A percentile compares a stretch with the other conserved stretches of the same genome.
Evolutionary conservation across 2,113 vertebrate species (phyloP).

Genomic region (Dipodomys ordii): DNA sequence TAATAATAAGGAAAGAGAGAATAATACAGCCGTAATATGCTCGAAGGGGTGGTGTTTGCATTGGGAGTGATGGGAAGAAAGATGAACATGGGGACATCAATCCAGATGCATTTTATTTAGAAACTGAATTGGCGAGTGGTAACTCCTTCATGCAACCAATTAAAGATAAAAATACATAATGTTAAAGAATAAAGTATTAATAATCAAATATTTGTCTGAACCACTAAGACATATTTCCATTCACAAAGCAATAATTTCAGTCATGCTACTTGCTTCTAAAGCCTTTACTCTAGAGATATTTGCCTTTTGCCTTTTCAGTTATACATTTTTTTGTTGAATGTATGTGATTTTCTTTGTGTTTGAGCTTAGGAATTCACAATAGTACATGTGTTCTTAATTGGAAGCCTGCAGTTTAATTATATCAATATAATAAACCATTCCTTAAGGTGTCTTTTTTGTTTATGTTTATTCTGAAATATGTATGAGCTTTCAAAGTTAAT

Average conservation of each 20-base stretch:
- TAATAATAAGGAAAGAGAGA: too few relatives aligned
- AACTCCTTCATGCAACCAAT: too few relatives aligned
- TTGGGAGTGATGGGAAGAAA: too few relatives aligned
- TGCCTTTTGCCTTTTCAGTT: slow-evolving; percentile 18
- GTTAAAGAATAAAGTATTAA: slow-evolving; percentile 7
- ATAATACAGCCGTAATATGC: too few relatives aligned
- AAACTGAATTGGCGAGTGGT: too few relatives aligned
- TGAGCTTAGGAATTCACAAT: slow-evolving; percentile 52
- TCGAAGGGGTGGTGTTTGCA: too few relatives aligned
- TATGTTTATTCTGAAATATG: slow-evolving; percentile 72
- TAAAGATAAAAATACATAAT: too few relatives aligned
- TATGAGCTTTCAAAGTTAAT: slow-evolving; percentile 61
- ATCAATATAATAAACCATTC: slow-evolving; percentile 70
- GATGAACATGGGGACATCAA: too few relatives aligned
- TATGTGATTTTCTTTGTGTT: slow-evolving; percentile 54
- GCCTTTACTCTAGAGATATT: not conserved
- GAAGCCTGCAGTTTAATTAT: slow-evolving; percentile 71
- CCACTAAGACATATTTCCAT: not conserved
- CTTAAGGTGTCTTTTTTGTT: slow-evolving; percentile 66
- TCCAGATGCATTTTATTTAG: too few relatives aligned
- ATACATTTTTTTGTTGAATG: slow-evolving; percentile 44
- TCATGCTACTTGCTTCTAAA: not conserved
- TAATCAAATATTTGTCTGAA: not conserved
- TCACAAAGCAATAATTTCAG: not conserved
- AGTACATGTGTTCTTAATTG: slow-evolving; percentile 63